A percentile compares a stretch with the other conserved stretches of the same genome.
phyloP scores from a whole-genome alignment of 2,797 vertebrate genomes.

The Hippocampus kuda region DNA sequence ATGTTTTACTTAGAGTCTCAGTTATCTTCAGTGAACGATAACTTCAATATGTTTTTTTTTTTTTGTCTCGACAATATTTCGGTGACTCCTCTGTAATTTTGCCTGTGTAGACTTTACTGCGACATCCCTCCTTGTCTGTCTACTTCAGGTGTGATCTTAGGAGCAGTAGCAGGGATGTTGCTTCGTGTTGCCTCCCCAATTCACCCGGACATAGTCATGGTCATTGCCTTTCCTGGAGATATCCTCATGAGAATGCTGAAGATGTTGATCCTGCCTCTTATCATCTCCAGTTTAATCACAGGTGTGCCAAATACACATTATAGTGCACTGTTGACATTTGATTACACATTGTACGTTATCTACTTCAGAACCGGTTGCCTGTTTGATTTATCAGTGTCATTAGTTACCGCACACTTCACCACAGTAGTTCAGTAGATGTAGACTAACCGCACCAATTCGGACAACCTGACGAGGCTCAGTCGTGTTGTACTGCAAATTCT shows the following conservation, averaged over 20 bases:
- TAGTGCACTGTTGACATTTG: not conserved
- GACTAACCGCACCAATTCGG: not conserved
- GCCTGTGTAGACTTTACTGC: not conserved
- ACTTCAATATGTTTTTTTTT: not conserved
- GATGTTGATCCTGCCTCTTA: conserved; percentile 97
- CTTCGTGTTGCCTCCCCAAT: conserved; percentile 85
- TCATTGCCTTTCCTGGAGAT: conserved; percentile 95
- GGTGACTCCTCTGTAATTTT: not conserved
- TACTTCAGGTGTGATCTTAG: conserved; percentile 85
- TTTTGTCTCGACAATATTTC: not conserved
- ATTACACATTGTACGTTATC: not conserved
- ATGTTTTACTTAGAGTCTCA: not conserved
- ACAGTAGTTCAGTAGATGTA: not conserved
- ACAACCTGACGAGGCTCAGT: not conserved
- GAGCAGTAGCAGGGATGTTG: conserved; percentile 79
- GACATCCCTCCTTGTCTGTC: conserved; percentile 6
- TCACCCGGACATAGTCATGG: conserved; percentile 89
- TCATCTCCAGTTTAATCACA: conserved; percentile 99
- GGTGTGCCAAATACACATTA: conserved; percentile 53
- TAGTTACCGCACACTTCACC: too few relatives aligned
- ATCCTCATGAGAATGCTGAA: conserved; percentile 99
- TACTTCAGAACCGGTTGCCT: not conserved
- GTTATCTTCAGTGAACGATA: not conserved
- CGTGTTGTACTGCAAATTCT: not conserved
- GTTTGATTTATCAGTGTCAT: not conserved